Conservation (phyloP, 2,888 invertebrate species). For the Theodoxus fluviatilis region DNA sequence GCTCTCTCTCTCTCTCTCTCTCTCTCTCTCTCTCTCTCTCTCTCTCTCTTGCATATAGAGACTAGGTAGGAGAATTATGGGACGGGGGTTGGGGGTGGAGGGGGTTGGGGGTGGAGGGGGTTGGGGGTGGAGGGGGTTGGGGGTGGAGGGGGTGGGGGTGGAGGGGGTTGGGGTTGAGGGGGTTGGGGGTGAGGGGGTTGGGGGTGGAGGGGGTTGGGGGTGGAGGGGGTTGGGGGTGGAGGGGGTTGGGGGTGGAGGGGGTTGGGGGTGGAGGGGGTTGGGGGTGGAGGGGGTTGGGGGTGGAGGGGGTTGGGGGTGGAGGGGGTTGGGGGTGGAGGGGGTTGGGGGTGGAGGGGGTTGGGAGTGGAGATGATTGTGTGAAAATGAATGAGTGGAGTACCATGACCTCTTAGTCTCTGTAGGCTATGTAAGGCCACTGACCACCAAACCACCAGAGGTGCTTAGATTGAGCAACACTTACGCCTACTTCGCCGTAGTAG, state of each 20-base stretch:
- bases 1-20: constrained; percentile 17
- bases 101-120: background rate
- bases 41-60: constrained; percentile 1
- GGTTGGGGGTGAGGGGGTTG: too few relatives aligned
- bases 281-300: background rate
- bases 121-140: background rate
- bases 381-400: too few relatives aligned
- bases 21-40: constrained; percentile 17
- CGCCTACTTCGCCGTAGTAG: too few relatives aligned
- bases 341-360: constrained; percentile 5
- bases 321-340: background rate
- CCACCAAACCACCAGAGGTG: too few relatives aligned
- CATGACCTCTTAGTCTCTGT: too few relatives aligned
- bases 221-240: too few relatives aligned
- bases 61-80: background rate
- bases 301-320: background rate
- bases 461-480: too few relatives aligned
- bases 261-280: background rate
- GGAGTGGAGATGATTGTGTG: too few relatives aligned
- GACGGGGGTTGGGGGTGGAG: background rate
- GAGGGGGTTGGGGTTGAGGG: background rate
- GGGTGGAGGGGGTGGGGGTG: background rate
- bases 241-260: background rate
- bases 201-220: too few relatives aligned
- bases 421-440: too few relatives aligned